Evolutionary conservation across 1,140 invertebrate genomes (phyloP).

Genomic region (Paracyclopina nana): DNA sequence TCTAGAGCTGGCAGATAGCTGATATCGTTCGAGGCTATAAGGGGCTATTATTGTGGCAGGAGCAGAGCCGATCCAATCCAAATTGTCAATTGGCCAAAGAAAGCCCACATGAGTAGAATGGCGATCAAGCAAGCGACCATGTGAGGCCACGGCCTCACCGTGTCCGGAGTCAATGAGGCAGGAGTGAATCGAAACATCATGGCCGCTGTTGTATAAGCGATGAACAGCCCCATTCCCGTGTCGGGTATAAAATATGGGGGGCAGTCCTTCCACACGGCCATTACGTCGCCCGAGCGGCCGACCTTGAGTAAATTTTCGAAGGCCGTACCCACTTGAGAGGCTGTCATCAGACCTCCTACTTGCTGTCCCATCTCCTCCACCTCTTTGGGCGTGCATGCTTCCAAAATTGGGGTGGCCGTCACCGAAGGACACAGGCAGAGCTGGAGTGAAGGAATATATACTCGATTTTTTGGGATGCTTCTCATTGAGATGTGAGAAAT

Average conservation of each 20-base stretch:
- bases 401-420: slow-evolving; percentile 5
- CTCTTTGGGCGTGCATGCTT: slow-evolving; percentile 2
- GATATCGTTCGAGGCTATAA: too few relatives aligned
- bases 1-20: too few relatives aligned
- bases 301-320: background rate
- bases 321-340: background rate
- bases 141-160: background rate
- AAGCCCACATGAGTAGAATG: background rate
- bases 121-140: background rate
- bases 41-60: too few relatives aligned
- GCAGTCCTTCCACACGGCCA: slow-evolving; percentile 8
- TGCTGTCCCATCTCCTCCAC: background rate
- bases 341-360: slow-evolving; percentile 4
- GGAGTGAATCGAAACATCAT: slow-evolving; percentile 7
- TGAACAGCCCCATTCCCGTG: slow-evolving; percentile 11
- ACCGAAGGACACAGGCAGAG: slow-evolving; percentile 6
- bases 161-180: background rate
- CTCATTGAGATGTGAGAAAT: too few relatives aligned
- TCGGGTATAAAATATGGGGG: slow-evolving; percentile 12
- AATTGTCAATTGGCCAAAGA: background rate
- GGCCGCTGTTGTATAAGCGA: slow-evolving; percentile 4
- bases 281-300: slow-evolving; percentile 4
- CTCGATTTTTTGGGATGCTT: too few relatives aligned
- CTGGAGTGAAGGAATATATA: too few relatives aligned
- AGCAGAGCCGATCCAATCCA: too few relatives aligned